These are phyloP conservation scores for Variabilichromis moorii DNA, from an alignment of 2,113 vertebrate species.

Conservation along the genomic window DNA sequence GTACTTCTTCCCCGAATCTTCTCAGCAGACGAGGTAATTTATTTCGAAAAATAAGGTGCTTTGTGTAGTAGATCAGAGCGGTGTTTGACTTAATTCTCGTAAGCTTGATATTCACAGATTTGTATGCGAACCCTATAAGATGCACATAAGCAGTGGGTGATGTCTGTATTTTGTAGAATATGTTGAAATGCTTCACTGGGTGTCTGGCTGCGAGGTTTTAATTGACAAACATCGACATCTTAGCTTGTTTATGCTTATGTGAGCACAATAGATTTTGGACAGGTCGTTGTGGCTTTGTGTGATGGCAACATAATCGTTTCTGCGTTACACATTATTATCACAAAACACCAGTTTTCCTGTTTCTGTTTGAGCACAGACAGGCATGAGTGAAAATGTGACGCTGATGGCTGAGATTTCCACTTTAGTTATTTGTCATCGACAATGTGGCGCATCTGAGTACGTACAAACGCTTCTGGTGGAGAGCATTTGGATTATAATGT, in stretches of 20 bases:
- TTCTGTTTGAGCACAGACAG: not conserved
- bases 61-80: not conserved
- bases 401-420: conserved; percentile 15
- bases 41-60: conserved; percentile 4
- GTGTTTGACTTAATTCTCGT: not conserved
- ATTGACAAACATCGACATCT: conserved; percentile 21
- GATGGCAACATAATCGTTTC: conserved; percentile 14
- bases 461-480: conserved; percentile 19
- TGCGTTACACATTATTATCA: not conserved
- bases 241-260: conserved; percentile 49
- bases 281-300: conserved; percentile 42
- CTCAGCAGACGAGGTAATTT: conserved; percentile 43
- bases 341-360: not conserved
- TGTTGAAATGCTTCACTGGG: not conserved
- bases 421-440: conserved; percentile 38
- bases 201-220: not conserved
- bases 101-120: conserved; percentile 2
- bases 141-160: not conserved
- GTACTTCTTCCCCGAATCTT: conserved; percentile 4
- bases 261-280: conserved; percentile 55
- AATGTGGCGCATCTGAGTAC: conserved; percentile 46
- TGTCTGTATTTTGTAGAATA: not conserved
- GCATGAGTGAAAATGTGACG: conserved; percentile 24
- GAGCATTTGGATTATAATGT: conserved; percentile 32
- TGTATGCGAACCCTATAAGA: not conserved